These are phyloP conservation scores for Sinhomidia bicolor DNA, from an alignment of 2,888 invertebrate genomes.

Conservation along the genomic window DNA sequence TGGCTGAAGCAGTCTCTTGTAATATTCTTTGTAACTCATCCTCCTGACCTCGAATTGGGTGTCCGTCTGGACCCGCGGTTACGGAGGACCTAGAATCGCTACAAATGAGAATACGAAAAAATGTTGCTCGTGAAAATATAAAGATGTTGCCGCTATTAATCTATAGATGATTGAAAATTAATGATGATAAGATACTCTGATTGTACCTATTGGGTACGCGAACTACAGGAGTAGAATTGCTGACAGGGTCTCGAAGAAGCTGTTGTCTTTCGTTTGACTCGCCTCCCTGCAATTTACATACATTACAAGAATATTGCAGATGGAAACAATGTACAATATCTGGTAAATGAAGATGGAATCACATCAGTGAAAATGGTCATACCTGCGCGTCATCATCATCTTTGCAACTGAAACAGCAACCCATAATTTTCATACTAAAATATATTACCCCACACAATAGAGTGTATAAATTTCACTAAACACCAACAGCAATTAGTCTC, in stretches of 20 bases:
- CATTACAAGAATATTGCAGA: too few species aligned
- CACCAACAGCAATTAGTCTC: background rate
- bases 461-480: background rate
- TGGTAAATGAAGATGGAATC: too few species aligned
- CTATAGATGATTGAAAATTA: too few species aligned
- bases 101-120: background rate
- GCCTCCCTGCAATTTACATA: constrained; percentile 65
- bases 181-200: too few species aligned
- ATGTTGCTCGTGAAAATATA: too few species aligned
- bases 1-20: constrained; percentile 80
- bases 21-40: constrained; percentile 80
- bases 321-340: too few species aligned
- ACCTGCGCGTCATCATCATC: constrained; percentile 80
- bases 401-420: constrained; percentile 80
- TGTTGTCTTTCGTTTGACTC: constrained; percentile 76
- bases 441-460: background rate
- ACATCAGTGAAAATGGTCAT: background rate
- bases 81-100: constrained; percentile 70
- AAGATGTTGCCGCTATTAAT: too few species aligned
- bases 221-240: constrained; percentile 77
- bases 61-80: constrained; percentile 68
- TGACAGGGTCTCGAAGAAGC: constrained; percentile 76
- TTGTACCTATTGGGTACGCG: constrained; percentile 77
- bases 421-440: constrained; percentile 75
- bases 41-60: constrained; percentile 77